Percentiles rank a stretch among this genome's conserved stretches.
These are phyloP conservation scores for Furcifer pardalis DNA, from an alignment of 2,797 vertebrate genomes.

Conservation along the genomic window DNA sequence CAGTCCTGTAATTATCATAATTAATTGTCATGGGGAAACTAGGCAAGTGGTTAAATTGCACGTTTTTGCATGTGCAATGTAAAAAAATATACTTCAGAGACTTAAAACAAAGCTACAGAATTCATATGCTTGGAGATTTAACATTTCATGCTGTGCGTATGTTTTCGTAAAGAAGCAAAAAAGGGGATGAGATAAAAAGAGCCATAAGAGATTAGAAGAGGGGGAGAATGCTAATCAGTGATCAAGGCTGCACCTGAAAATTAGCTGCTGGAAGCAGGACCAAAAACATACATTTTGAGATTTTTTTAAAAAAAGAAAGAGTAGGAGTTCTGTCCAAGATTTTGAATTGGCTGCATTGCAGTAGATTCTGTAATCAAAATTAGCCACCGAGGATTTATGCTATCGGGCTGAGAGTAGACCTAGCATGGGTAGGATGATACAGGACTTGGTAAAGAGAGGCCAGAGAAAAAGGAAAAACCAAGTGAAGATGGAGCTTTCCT, in stretches of 20 bases:
- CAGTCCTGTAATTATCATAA: not conserved
- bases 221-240: slow-evolving; percentile 33
- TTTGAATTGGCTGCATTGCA: not conserved
- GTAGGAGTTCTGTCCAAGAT: not conserved
- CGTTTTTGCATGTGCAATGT: not conserved
- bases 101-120: not conserved
- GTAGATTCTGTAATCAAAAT: slow-evolving; percentile 20
- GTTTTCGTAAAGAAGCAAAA: not conserved
- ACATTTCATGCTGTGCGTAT: not conserved
- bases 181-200: slow-evolving; percentile 15
- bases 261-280: slow-evolving; percentile 23
- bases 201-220: slow-evolving; percentile 11
- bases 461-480: not conserved
- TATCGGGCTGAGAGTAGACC: not conserved
- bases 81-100: not conserved
- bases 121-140: not conserved
- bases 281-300: slow-evolving; percentile 30
- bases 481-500: not conserved
- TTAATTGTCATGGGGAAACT: not conserved
- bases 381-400: not conserved
- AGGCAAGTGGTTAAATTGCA: not conserved
- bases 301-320: not conserved
- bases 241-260: slow-evolving; percentile 7
- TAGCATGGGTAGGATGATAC: not conserved
- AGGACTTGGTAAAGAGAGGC: not conserved